These are phyloP conservation scores for Semotilus atromaculatus DNA, from an alignment of 2,797 vertebrate species.

Conservation along the genomic window DNA sequence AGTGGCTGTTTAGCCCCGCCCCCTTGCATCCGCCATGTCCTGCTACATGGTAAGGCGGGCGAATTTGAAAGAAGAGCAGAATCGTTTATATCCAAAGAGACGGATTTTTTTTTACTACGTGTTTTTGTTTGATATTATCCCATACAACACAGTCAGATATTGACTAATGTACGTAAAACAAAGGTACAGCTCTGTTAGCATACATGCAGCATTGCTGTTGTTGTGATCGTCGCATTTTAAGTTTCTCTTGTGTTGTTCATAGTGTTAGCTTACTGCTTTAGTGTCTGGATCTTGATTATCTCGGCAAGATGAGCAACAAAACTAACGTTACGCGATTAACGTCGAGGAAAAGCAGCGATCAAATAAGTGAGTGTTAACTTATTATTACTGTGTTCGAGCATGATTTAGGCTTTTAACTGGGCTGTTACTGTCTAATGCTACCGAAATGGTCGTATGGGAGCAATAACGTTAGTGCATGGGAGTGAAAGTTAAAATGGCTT, in stretches of 20 bases:
- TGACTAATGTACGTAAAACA: background rate
- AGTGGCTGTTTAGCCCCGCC: background rate
- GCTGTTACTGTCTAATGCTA: background rate
- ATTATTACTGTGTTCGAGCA: background rate
- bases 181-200: background rate
- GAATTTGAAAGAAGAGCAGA: constrained; percentile 16
- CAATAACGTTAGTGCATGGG: background rate
- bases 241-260: background rate
- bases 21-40: background rate
- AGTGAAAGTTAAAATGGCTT: background rate
- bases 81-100: background rate
- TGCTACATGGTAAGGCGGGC: constrained; percentile 27
- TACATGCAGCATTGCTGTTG: background rate
- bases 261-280: background rate
- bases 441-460: background rate
- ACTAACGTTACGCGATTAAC: constrained; percentile 41
- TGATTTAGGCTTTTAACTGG: background rate
- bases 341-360: constrained; percentile 30
- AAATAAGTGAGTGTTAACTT: constrained; percentile 39
- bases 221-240: background rate
- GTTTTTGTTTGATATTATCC: background rate
- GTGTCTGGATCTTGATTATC: background rate
- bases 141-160: background rate
- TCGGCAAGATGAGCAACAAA: constrained; percentile 57
- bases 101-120: too few species aligned